These are phyloP conservation scores for Hydrochoerus hydrochaeris DNA, from an alignment of 2,113 vertebrate genomes.

Conservation along the genomic window DNA sequence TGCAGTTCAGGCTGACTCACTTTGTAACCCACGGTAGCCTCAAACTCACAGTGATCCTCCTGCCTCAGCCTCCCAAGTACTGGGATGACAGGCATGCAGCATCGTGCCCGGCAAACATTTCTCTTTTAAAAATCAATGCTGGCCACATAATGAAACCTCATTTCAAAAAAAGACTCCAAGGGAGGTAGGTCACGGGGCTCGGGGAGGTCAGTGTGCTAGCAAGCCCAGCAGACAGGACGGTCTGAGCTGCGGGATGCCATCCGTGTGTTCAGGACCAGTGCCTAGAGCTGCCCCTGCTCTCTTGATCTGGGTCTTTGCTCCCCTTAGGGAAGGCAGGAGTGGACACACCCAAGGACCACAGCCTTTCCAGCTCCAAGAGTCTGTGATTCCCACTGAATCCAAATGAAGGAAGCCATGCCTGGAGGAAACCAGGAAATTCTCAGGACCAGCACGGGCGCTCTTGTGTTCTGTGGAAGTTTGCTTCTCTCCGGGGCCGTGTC, in stretches of 20 bases:
- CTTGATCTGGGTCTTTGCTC: neutral
- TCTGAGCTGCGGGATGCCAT: neutral
- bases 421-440: neutral
- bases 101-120: neutral
- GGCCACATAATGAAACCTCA: neutral
- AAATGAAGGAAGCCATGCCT: neutral
- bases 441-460: neutral
- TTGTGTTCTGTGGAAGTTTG: neutral
- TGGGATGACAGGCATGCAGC: too few species aligned
- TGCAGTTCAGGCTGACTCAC: too few species aligned
- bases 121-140: neutral
- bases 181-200: too few species aligned
- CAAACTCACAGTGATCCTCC: too few species aligned
- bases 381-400: neutral
- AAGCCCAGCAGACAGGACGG: neutral
- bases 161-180: neutral
- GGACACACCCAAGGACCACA: neutral
- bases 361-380: neutral
- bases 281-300: neutral
- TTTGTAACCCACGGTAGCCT: too few species aligned
- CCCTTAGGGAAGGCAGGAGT: neutral
- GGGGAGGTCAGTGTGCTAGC: neutral
- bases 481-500: neutral
- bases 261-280: neutral
- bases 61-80: too few species aligned